Conservation (phyloP, 1,140 invertebrate species). For the Melitaea cinxia region DNA sequence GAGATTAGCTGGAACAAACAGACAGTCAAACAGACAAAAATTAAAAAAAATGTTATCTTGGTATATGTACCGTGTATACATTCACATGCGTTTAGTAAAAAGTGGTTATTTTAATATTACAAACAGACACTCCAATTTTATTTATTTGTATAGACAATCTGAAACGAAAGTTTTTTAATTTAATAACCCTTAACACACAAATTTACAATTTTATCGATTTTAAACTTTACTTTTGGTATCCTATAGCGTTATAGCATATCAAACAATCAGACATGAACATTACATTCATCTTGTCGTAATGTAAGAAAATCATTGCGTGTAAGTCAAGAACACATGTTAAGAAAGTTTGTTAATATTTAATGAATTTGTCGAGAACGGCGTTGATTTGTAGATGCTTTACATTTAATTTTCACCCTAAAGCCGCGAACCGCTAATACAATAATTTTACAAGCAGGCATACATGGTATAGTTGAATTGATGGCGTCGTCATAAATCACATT, state of each 20-base stretch:
- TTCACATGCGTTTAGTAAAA: no score
- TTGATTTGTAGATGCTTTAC: conserved; percentile 70
- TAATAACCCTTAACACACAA: no score
- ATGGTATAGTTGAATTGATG: conserved; percentile 37
- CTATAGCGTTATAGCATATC: neutral
- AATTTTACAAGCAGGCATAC: conserved; percentile 55
- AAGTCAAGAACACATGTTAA: conserved; percentile 75
- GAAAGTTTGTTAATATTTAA: conserved; percentile 80
- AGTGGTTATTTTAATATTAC: no score
- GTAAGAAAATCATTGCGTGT: conserved; percentile 60
- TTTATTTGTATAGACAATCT: no score
- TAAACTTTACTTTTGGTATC: no score
- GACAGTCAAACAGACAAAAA: no score
- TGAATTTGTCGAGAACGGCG: conserved; percentile 58
- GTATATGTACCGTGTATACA: no score
- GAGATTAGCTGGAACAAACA: no score
- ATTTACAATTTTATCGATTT: no score
- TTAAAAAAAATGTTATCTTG: no score
- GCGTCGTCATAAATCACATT: neutral
- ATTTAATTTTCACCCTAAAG: conserved; percentile 67
- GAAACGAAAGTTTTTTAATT: no score
- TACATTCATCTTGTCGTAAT: conserved; percentile 37
- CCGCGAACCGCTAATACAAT: conserved; percentile 69
- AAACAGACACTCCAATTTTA: no score
- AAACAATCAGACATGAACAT: conserved; percentile 11